Conservation (phyloP, 2,113 vertebrate species). For the Sapayoa aenigma region DNA sequence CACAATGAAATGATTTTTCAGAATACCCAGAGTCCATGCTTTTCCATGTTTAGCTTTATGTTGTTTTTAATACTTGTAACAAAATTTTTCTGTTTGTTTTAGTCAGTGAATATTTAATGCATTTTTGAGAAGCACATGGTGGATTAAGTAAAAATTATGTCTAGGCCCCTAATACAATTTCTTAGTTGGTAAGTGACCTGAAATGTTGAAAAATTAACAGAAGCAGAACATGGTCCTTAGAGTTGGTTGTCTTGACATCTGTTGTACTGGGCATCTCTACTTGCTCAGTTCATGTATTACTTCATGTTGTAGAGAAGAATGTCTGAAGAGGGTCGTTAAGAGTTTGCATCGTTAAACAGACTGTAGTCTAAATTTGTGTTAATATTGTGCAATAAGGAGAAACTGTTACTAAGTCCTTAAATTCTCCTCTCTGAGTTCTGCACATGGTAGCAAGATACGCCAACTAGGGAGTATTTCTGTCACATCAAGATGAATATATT, state of each 20-base stretch:
- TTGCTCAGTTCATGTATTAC: not conserved
- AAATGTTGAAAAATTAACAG: not conserved
- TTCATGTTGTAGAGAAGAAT: not conserved
- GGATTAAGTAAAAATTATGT: not conserved
- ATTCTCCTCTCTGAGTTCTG: not conserved
- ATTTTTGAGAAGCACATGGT: not conserved
- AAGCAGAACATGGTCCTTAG: not conserved
- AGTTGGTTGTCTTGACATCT: not conserved
- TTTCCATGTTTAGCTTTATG: not conserved
- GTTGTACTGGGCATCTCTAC: not conserved
- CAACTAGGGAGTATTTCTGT: not conserved
- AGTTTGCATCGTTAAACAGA: not conserved
- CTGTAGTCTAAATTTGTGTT: not conserved
- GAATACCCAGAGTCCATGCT: not conserved
- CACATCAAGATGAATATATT: not conserved
- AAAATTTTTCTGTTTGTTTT: not conserved
- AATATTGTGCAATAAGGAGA: not conserved
- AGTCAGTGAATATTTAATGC: not conserved
- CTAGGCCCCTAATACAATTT: not conserved
- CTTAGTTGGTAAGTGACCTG: not conserved
- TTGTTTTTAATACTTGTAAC: not conserved
- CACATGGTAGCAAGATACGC: not conserved
- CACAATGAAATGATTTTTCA: not conserved
- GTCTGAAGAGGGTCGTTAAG: not conserved
- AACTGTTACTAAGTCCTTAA: not conserved